Base-by-base conservation (phyloP, 2,888 invertebrate species). In the Listrodromus nycthemerus region DNA sequence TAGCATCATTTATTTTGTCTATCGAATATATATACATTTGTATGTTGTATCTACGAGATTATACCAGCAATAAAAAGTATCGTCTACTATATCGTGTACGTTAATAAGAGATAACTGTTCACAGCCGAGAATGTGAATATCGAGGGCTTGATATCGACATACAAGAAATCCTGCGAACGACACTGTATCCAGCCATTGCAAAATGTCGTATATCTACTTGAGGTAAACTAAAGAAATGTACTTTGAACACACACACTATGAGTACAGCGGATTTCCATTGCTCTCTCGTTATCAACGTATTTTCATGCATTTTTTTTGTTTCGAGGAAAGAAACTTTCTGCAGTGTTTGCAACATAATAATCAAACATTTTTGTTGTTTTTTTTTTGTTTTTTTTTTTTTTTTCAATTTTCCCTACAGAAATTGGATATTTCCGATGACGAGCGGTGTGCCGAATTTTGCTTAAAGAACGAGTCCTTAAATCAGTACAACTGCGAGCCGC, bases 401-500 rank as follows among this genome's bases (percentile, higher is more conserved):
- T 70, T 1, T 45, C 5, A 70, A 52, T 63, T 80, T 85, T 74
- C 74, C 70, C 65, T 27, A 13, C 87, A 94, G 94, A 93, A 90
- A 88, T 91, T 94, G 88, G 93, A 94, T 85, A 89, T 93, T 85
- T 86, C 89, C 63, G 91, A 92, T 82, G 88, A 89, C 19, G 92
- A 92, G 3, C 95, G 97, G n/a, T 95, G 95, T 69, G 95, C 95
- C 16, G 94, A 95, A 65, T 94, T 97, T 71, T 93, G 94, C 89
- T 93, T 96, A 70, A 93, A 94, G 93, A 95, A 95, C 83, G 95
- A 95, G 86, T 94, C 95, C 86, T 93, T 97, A 84, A 95, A 96
- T 85, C 94, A 95, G 85, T 95, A 95, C 80, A 96, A 96, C 85
- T 96, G 96, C 92, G 98, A 98, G 94, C 96, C 97, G 19, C 93